phyloP scores from a whole-genome alignment of 2,888 invertebrate species.

The Tipula confusa region DNA sequence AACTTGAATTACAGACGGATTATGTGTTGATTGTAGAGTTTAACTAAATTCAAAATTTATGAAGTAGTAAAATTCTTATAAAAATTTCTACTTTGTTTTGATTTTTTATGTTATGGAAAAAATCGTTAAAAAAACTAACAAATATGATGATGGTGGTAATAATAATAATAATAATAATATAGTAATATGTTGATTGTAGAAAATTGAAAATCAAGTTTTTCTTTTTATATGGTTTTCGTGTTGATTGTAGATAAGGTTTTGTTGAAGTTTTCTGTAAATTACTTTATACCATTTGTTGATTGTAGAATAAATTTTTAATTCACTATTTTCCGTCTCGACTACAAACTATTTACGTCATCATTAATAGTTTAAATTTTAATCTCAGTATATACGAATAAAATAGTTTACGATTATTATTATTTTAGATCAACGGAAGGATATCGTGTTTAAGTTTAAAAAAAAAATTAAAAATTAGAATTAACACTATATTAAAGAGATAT shows the following conservation, averaged over 20 bases:
- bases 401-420: too few species aligned
- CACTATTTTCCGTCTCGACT: not conserved
- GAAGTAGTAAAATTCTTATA: not conserved
- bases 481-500: too few species aligned
- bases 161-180: not conserved
- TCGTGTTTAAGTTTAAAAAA: too few species aligned
- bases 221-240: not conserved
- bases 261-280: not conserved
- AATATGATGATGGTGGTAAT: not conserved
- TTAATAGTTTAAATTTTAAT: slow-evolving; percentile 9
- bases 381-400: too few species aligned
- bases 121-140: not conserved
- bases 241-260: not conserved
- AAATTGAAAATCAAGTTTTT: not conserved
- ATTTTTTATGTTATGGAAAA: not conserved
- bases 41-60: not conserved
- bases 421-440: too few species aligned
- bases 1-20: not conserved
- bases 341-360: not conserved
- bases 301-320: not conserved
- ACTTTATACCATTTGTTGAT: not conserved
- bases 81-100: not conserved
- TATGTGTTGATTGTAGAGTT: not conserved
- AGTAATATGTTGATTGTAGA: slow-evolving; percentile 4
- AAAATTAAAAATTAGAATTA: too few species aligned